phyloP scores from a whole-genome alignment of 2,888 invertebrate genomes.

The Ametastegia equiseti region DNA sequence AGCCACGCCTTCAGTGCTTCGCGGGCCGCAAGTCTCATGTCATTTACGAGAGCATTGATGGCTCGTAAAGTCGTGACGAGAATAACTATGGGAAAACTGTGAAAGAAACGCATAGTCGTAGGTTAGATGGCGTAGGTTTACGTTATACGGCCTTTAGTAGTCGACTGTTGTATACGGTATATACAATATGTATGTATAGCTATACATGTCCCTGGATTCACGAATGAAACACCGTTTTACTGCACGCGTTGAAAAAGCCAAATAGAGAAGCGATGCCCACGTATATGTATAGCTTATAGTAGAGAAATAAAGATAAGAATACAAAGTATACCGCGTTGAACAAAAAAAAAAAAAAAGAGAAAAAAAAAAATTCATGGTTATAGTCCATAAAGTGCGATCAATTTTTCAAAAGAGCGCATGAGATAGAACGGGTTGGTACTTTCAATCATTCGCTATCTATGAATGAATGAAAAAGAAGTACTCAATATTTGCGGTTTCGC shows the following conservation, averaged over 20 bases:
- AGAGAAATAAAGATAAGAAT: no score
- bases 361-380: no score
- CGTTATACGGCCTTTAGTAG: background rate
- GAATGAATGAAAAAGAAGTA: no score
- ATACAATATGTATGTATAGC: no score
- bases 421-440: no score
- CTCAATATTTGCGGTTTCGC: no score
- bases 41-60: constrained; percentile 35
- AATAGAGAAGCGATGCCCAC: background rate
- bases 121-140: background rate
- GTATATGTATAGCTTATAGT: background rate
- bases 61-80: constrained; percentile 38
- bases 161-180: no score
- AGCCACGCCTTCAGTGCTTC: constrained; percentile 17
- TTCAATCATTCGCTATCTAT: no score
- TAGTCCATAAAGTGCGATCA: no score
- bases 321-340: no score
- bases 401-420: no score
- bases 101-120: background rate
- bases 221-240: constrained; percentile 7
- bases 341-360: no score
- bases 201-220: background rate
- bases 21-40: constrained; percentile 19
- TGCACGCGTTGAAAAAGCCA: background rate
- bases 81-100: constrained; percentile 6